phyloP scores from a whole-genome alignment of 2,888 invertebrate species.

The Diaprepes abbreviatus region DNA sequence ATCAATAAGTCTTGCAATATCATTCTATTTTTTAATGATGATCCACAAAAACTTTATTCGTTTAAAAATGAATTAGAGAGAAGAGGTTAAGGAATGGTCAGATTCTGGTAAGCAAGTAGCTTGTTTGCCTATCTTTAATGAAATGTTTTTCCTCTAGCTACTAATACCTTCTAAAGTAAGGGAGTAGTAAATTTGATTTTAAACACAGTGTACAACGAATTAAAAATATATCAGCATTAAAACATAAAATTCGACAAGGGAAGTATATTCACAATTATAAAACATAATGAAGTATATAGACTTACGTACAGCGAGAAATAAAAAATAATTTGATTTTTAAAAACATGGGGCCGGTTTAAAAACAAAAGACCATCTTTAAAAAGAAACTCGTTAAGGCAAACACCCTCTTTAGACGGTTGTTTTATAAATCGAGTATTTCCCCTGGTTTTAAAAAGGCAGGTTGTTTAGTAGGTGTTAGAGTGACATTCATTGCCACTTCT shows the following conservation, averaged over 20 bases:
- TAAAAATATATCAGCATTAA: too few relatives aligned
- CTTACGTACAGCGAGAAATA: conserved; percentile 30
- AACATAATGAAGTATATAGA: conserved; percentile 47
- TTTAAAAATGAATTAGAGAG: too few relatives aligned
- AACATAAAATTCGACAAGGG: conserved; percentile 36
- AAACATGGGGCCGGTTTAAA: conserved; percentile 38
- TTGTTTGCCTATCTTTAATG: too few relatives aligned
- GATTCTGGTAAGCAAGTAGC: too few relatives aligned
- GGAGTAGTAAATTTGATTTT: too few relatives aligned
- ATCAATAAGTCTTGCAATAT: too few relatives aligned
- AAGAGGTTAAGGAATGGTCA: too few relatives aligned
- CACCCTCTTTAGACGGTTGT: conserved; percentile 66
- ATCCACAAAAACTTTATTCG: too few relatives aligned
- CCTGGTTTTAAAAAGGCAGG: conserved; percentile 51
- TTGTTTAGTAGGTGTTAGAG: conserved; percentile 51
- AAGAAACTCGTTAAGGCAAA: conserved; percentile 68
- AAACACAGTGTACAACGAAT: too few relatives aligned
- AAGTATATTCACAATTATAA: conserved; percentile 44
- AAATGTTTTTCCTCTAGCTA: too few relatives aligned
- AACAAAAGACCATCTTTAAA: conserved; percentile 60
- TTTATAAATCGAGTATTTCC: conserved; percentile 63
- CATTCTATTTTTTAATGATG: too few relatives aligned
- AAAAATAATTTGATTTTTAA: conserved; percentile 50
- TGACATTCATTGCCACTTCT: conserved; percentile 50
- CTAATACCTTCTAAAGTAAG: too few relatives aligned